Evolutionary conservation across 2,113 vertebrate genomes (phyloP).

Genomic region (Erpornis zantholeuca): DNA sequence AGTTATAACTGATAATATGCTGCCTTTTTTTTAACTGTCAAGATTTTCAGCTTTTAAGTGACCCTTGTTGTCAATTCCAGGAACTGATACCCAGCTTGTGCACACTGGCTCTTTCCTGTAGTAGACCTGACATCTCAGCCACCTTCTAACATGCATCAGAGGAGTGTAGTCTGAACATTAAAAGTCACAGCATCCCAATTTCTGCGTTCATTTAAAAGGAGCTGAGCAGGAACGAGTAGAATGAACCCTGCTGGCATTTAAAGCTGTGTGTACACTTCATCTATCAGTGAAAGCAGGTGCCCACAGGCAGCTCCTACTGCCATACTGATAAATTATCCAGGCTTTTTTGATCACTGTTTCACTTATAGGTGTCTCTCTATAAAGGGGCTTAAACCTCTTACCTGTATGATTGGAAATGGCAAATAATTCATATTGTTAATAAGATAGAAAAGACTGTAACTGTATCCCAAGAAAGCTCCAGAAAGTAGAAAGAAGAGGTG

Average conservation of each 20-base stretch:
- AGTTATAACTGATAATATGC: not conserved
- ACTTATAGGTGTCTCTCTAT: not conserved
- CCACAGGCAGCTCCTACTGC: not conserved
- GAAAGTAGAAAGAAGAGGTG: slow-evolving; percentile 87
- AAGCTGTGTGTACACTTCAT: not conserved
- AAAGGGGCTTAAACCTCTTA: slow-evolving; percentile 48
- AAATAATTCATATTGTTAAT: slow-evolving; percentile 92
- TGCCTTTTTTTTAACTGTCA: not conserved
- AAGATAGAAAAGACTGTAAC: slow-evolving; percentile 88
- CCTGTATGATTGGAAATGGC: slow-evolving; percentile 90
- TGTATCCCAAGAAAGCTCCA: slow-evolving; percentile 91
- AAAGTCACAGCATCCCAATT: not conserved
- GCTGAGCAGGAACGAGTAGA: not conserved
- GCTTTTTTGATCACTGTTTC: not conserved
- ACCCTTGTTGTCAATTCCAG: not conserved
- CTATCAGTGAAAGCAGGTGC: not conserved
- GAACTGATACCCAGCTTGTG: not conserved
- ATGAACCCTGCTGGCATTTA: not conserved
- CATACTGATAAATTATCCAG: not conserved
- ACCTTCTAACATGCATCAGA: not conserved
- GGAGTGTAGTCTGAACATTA: no score
- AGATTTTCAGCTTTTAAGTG: not conserved
- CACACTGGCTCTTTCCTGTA: not conserved
- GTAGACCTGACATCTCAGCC: not conserved
- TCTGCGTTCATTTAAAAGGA: not conserved